phyloP scores from a whole-genome alignment of 2,113 vertebrate species.

The Galemys pyrenaicus region DNA sequence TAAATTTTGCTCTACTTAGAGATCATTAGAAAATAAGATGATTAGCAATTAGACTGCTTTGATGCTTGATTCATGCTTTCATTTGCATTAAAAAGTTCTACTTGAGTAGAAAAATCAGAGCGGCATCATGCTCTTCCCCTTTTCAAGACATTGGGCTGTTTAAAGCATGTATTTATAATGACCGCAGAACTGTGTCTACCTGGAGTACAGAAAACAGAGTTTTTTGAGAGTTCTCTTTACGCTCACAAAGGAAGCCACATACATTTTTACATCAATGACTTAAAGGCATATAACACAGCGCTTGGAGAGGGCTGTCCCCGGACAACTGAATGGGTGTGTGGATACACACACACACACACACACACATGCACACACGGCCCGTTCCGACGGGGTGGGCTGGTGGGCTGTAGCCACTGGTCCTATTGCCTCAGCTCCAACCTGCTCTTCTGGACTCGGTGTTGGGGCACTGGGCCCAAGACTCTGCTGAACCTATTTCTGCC shows the following conservation, averaged over 20 bases:
- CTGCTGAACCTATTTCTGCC: not conserved
- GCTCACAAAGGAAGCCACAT: not conserved
- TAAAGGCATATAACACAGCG: not conserved
- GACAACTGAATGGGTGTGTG: not conserved
- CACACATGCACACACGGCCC: not conserved
- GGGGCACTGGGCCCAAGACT: not conserved
- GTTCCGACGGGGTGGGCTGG: not conserved
- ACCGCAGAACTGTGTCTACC: not conserved
- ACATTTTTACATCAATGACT: not conserved
- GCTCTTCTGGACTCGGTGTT: not conserved
- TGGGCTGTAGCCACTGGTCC: too few species aligned
- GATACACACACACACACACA: too few species aligned
- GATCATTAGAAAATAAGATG: constrained; percentile 46
- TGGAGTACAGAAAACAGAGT: not conserved
- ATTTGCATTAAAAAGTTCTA: constrained; percentile 54
- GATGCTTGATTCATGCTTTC: constrained; percentile 50
- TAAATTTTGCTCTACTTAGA: constrained; percentile 65
- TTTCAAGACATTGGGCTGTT: constrained; percentile 22
- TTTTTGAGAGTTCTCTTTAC: not conserved
- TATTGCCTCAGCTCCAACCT: not conserved
- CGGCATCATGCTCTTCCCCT: not conserved
- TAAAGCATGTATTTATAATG: not conserved
- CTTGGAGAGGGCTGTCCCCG: not conserved
- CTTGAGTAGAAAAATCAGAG: constrained; percentile 54
- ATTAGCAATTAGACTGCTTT: constrained; percentile 64